Percentiles rank a stretch among this genome's conserved stretches.
These are phyloP conservation scores for Conger conger DNA, from an alignment of 2,113 vertebrate species.

Conservation along the genomic window DNA sequence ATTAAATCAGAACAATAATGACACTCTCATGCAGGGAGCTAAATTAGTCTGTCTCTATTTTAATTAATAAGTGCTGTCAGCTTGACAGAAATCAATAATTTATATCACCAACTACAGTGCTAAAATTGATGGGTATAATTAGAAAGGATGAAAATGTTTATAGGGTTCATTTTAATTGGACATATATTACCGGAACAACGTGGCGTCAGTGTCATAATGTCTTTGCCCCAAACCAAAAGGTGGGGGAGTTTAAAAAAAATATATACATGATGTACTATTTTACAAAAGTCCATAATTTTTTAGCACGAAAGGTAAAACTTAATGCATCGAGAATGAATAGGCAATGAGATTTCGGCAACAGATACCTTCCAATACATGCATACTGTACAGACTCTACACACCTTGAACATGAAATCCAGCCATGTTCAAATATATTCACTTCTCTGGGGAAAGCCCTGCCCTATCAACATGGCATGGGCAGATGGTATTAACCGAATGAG, in stretches of 20 bases:
- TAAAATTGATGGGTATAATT: conserved; percentile 61
- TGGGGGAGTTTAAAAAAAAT: not conserved
- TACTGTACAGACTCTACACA: not conserved
- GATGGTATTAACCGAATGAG: not conserved
- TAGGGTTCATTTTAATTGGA: conserved; percentile 52
- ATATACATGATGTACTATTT: not conserved
- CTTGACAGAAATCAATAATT: conserved; percentile 62
- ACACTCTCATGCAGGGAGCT: conserved; percentile 51
- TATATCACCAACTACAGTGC: conserved; percentile 48
- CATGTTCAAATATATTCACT: not conserved
- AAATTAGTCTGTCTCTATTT: conserved; percentile 66
- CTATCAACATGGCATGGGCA: not conserved
- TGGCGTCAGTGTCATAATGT: conserved; percentile 29
- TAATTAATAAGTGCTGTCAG: conserved; percentile 66
- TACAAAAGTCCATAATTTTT: not conserved
- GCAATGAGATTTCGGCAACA: too few species aligned
- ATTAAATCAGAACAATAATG: conserved; percentile 61
- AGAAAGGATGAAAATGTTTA: conserved; percentile 46
- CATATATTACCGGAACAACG: conserved; percentile 41
- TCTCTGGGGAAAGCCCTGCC: not conserved
- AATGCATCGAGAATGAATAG: not conserved
- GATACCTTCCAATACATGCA: too few species aligned
- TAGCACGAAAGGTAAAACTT: not conserved
- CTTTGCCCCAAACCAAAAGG: conserved; percentile 51
- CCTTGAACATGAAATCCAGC: not conserved